These are phyloP conservation scores for Micrastur ruficollis DNA, from an alignment of 2,797 vertebrate species.

Conservation along the genomic window DNA sequence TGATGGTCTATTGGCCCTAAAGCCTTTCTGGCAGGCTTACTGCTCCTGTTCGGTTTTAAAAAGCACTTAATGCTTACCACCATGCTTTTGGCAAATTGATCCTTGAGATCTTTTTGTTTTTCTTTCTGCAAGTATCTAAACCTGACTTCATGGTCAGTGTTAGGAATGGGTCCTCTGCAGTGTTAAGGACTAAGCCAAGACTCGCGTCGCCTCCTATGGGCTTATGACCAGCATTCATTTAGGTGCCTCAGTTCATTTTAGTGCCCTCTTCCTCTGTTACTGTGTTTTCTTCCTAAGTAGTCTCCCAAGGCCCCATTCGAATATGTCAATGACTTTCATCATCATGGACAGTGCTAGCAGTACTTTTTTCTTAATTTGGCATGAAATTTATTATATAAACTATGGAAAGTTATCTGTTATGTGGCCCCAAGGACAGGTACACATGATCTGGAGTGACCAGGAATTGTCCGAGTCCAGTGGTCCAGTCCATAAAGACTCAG, in stretches of 20 bases:
- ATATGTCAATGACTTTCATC: not conserved
- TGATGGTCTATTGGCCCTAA: not conserved
- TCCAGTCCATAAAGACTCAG: not conserved
- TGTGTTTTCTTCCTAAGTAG: not conserved
- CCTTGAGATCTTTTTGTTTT: not conserved
- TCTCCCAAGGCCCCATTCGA: not conserved
- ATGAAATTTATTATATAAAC: not conserved
- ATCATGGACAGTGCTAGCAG: not conserved
- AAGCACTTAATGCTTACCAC: not conserved
- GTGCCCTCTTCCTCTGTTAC: not conserved
- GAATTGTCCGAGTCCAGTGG: not conserved
- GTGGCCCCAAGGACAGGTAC: not conserved
- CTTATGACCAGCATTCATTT: not conserved
- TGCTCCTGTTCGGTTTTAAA: not conserved
- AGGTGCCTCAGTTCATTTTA: not conserved
- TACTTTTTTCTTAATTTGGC: not conserved
- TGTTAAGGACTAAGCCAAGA: not conserved
- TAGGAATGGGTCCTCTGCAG: not conserved
- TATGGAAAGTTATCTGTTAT: not conserved
- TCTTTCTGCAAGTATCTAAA: not conserved
- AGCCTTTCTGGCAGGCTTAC: not conserved
- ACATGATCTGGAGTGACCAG: not conserved
- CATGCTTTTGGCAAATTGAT: not conserved
- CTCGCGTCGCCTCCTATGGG: not conserved
- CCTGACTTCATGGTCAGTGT: not conserved